Base-by-base conservation (phyloP, 2,113 vertebrate genomes). In the Lepisosteus oculatus region DNA sequence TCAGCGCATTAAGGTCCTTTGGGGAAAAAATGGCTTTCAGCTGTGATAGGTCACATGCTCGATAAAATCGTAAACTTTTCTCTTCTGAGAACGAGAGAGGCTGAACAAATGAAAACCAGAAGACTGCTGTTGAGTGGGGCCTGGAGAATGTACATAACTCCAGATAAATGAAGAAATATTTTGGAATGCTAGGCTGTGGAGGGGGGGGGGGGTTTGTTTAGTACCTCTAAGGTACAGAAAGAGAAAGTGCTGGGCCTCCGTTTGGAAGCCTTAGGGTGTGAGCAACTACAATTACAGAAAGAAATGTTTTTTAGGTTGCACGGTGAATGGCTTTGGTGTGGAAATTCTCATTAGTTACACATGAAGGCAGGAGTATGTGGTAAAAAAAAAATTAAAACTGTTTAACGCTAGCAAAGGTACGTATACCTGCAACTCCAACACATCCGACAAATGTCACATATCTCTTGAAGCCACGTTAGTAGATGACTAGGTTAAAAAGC, bases 21-120 rank as follows among this genome's bases (percentile, higher is more conserved):
- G 81, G 47, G 81, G 72, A 74, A 81, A 73, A 89, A 91, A 92
- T 91, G 80, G 89, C 87, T 90, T 89, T 91, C 89, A 92, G 87
- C 86, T 92, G 89, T 85, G 82, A 88, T 74, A 82, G 84, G 84
- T 89, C 85, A 88, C 85, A 84, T 88, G 86, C 86, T 89, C 87
- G 84, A 82, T 80, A 80, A 80, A 80, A 85, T 87, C 82, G 84
- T 83, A 78, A 83, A 83, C 74, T 42, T 66, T 59, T 65, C 67
- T n/a, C 62, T 67, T 74, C 80, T 74, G 77, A 76, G 73, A 65
- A 63, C 78, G 69, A 62, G 75, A 68, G 73, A 86, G 86, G 81
- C 69, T 47, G 69, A 74, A 70, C 43, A 67, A 67, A 69, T 15
- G 43, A 17, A 67, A 62, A 67, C 44, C 41, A 42, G 55, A 54